A percentile compares a stretch with the other conserved stretches of the same genome.
Evolutionary conservation across 2,888 invertebrate species (phyloP).

Genomic region (Sminthurinus aureus): DNA sequence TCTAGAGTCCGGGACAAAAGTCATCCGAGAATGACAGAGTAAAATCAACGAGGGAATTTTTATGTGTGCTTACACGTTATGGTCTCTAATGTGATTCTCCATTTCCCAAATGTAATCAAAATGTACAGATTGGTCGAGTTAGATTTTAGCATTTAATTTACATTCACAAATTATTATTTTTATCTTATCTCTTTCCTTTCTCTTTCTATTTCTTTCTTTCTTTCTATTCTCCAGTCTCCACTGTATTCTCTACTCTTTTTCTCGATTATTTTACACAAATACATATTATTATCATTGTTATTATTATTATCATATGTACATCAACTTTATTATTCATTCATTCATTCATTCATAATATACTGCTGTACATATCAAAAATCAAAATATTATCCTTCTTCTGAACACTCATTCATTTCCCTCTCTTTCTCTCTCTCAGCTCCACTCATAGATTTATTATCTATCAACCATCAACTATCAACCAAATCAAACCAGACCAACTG

Average conservation of each 20-base stretch:
- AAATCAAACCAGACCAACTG: not conserved
- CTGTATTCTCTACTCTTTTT: not conserved
- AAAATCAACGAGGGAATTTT: constrained; percentile 23
- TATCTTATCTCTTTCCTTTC: constrained; percentile 19
- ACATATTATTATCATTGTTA: no score
- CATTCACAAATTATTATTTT: constrained; percentile 22
- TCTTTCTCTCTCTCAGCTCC: not conserved
- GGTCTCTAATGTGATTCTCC: constrained; percentile 21
- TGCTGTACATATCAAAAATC: not conserved
- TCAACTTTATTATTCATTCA: not conserved
- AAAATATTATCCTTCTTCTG: not conserved
- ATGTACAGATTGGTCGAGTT: constrained; percentile 23
- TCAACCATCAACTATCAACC: not conserved
- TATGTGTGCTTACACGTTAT: constrained; percentile 23
- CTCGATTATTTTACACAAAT: no score
- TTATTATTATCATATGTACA: no score
- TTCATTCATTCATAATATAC: not conserved
- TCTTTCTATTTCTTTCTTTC: not conserved
- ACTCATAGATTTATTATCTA: not conserved
- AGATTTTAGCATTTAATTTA: constrained; percentile 22
- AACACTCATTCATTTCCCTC: not conserved
- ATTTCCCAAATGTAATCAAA: constrained; percentile 18
- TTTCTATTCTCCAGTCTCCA: not conserved
- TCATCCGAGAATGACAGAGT: constrained; percentile 20
- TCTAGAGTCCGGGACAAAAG: constrained; percentile 11